phyloP scores from a whole-genome alignment of 1,140 invertebrate species.

The Tribolium madens region DNA sequence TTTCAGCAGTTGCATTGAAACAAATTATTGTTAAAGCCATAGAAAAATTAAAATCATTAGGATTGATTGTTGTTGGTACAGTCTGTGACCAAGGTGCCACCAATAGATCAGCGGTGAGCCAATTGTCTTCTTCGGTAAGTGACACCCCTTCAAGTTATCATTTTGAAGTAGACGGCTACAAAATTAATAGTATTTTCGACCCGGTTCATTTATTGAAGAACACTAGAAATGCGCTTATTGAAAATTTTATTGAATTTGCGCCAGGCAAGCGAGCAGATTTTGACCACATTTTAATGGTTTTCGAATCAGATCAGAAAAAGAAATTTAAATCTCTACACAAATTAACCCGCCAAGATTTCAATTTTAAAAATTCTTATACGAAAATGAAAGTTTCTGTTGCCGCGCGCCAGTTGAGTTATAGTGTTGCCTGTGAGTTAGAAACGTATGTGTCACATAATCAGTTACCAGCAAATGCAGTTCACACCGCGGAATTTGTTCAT shows the following conservation, averaged over 20 bases:
- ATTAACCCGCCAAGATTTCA: conserved; percentile 35
- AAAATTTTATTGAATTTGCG: too few species aligned
- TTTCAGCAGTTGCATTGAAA: too few species aligned
- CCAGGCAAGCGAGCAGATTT: too few species aligned
- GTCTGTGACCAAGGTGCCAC: background rate
- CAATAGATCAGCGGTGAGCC: background rate
- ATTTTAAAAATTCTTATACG: too few species aligned
- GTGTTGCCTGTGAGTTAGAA: conserved; percentile 4
- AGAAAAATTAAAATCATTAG: too few species aligned
- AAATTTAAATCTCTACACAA: conserved; percentile 24
- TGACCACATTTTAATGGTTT: too few species aligned
- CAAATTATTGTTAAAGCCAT: too few species aligned
- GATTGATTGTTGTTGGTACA: background rate
- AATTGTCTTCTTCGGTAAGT: background rate
- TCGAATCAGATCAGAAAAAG: conserved; percentile 16
- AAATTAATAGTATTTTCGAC: too few species aligned
- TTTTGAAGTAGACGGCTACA: too few species aligned
- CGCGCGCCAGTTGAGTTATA: conserved; percentile 42
- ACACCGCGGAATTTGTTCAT: conserved; percentile 49
- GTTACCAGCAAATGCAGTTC: conserved; percentile 42
- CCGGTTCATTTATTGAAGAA: too few species aligned
- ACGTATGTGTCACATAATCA: background rate
- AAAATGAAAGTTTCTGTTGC: too few species aligned
- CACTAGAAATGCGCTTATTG: too few species aligned
- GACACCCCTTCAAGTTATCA: background rate